Base-by-base conservation (phyloP, 2,888 invertebrate species). In the Chymomyza procnemis region DNA sequence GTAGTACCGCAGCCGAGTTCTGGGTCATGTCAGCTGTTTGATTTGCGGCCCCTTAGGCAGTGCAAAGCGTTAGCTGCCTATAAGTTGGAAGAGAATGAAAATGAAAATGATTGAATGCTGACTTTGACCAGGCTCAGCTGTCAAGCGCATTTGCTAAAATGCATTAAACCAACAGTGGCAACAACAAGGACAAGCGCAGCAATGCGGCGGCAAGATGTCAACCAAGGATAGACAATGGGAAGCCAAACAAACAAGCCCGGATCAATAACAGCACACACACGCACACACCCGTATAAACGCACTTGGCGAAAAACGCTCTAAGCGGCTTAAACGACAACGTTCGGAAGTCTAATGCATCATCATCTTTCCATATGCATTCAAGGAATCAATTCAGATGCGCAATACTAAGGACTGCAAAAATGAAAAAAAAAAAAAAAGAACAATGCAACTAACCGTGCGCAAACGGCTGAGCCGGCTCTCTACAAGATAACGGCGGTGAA, bases 401-500 rank as follows among this genome's bases (percentile, higher is more conserved):
- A 57, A 47, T 46, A 21, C 22, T 61, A 41, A 12, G 12, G 34
- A 9, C 9, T 19, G n/a, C 47, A 54, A 62, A 14, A 41, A 14
- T 50, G 18, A 47, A 21, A 18, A 41, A 14, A 57, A 26, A 47
- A 21, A 18, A 64, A 85, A 86, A 80, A 80, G 80, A 77, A 88
- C 88, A 88, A 88, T 85, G 76, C 79, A 77, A 75, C 81, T 86
- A 90, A 87, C 85, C 88, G 87, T 89, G 89, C 88, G 89, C 88
- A 88, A 87, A 79, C 78, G 76, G 86, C 87, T 90, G 82, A 89
- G 85, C 79, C 80, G 73, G 58, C 79, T 75, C 79, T 75, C 75
- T 67, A 77, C 69, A 67, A 81, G 85, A 87, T 86, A 88, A 79
- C 79, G 89, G 87, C 88, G 83, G 87, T 75, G 85, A 88, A 88